These are phyloP conservation scores for Capromys pilorides DNA, from an alignment of 2,797 vertebrate species.

Conservation along the genomic window DNA sequence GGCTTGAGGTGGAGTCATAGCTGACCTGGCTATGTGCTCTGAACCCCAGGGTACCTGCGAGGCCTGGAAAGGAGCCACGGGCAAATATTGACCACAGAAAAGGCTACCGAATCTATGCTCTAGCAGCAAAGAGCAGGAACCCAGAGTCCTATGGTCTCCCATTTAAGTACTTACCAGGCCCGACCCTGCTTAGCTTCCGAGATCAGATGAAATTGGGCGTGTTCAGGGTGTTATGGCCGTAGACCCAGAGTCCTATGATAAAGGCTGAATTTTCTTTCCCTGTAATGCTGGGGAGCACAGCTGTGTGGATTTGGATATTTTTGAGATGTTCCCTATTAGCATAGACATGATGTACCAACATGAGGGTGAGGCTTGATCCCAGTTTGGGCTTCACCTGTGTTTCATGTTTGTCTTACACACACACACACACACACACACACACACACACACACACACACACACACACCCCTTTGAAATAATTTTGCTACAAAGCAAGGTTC, in stretches of 20 bases:
- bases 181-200: no score
- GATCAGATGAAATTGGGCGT: no score
- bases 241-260: neutral
- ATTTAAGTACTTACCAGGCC: no score
- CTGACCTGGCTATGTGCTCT: neutral
- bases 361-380: neutral
- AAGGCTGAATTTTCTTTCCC: neutral
- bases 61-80: no score
- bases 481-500: neutral
- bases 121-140: neutral
- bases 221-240: no score
- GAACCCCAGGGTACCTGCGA: no score
- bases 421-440: no score
- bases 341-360: neutral
- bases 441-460: no score
- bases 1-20: neutral
- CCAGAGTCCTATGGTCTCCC: no score
- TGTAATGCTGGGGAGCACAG: neutral
- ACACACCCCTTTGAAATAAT: neutral
- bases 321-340: neutral
- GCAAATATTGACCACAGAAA: no score
- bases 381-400: neutral
- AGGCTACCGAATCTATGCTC: neutral
- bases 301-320: neutral
- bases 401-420: neutral